Evolutionary conservation across 1,140 invertebrate species (phyloP), one percentile per base, ranked within the genome.

Genomic region (Radopholus similis): DNA sequence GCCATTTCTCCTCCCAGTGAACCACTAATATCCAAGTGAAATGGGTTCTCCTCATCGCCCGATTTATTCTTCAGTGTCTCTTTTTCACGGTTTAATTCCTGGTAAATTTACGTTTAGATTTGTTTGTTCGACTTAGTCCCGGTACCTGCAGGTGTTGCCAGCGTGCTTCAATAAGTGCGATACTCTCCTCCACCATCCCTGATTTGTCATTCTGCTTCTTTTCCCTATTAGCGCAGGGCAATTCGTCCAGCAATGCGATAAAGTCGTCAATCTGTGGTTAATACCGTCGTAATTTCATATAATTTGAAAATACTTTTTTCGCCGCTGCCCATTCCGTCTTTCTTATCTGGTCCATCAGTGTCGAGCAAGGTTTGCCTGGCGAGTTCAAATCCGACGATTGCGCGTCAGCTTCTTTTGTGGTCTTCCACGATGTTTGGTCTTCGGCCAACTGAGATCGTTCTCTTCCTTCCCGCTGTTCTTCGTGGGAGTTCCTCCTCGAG

Each of bases 391-490:
- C n/a, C 18, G 26, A 54, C n/a, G 26, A 28, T 21, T 35, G 18
- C 15, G 26, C n/a, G n/a, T n/a, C n/a, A 13, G 26, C 37, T 30
- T n/a, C 13, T 23, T n/a, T 26, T 35, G 4, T n/a, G 11, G 56
- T 66, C 15, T 35, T 32, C 34, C 37, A 28, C 26, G 34, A 18
- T 64, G n/a, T 58, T 56, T 47, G 49, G n/a, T n/a, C 13, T 47
- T 62, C 9, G n/a, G n/a, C 42, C 37, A 4, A 18, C 32, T 42
- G 9, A n/a, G n/a, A n/a, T 13, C 35, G 55, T 51, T 35, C 32
- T 72, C 21, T 30, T 75, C 51, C 54, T 86, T 83, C 98, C 55
- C 73, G 18, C 69, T 40, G 30, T 38, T 42, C n/a, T 75, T 59
- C 40, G 38, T 57, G 32, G 30, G 71, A 72, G 42, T 72, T 75